These are phyloP conservation scores for Calidris pygmaea DNA, from an alignment of 2,113 vertebrate genomes.

Conservation along the genomic window DNA sequence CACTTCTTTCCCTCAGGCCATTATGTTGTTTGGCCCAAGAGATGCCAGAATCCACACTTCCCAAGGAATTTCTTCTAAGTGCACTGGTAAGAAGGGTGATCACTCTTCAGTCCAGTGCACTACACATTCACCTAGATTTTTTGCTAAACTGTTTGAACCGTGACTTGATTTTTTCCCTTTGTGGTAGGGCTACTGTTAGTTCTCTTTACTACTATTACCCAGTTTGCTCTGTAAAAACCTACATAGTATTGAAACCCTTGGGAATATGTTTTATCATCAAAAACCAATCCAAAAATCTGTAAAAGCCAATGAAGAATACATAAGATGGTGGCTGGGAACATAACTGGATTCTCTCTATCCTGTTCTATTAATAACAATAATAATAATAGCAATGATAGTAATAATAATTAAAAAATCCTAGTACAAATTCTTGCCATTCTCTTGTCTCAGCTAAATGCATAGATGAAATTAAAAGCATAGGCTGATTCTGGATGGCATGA, in stretches of 20 bases:
- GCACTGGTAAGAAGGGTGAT: background rate
- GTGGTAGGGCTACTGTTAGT: background rate
- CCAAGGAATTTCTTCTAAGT: background rate
- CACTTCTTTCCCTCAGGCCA: background rate
- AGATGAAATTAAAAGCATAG: background rate
- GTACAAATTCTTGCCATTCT: background rate
- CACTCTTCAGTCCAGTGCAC: background rate
- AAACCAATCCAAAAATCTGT: background rate
- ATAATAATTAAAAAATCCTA: background rate
- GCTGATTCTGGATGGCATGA: background rate
- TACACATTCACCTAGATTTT: background rate
- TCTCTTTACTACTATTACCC: background rate
- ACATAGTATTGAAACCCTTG: background rate
- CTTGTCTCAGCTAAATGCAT: background rate
- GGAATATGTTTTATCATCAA: background rate
- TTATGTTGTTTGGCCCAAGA: background rate
- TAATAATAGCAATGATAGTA: background rate
- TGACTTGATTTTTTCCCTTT: background rate
- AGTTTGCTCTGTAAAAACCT: background rate
- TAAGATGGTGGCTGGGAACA: background rate
- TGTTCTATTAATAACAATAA: background rate
- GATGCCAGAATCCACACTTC: background rate
- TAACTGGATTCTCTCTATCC: background rate
- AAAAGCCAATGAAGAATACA: background rate
- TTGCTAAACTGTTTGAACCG: background rate